Base-by-base conservation (phyloP, 2,888 invertebrate genomes). In the Lordiphosa andalusiaca region DNA sequence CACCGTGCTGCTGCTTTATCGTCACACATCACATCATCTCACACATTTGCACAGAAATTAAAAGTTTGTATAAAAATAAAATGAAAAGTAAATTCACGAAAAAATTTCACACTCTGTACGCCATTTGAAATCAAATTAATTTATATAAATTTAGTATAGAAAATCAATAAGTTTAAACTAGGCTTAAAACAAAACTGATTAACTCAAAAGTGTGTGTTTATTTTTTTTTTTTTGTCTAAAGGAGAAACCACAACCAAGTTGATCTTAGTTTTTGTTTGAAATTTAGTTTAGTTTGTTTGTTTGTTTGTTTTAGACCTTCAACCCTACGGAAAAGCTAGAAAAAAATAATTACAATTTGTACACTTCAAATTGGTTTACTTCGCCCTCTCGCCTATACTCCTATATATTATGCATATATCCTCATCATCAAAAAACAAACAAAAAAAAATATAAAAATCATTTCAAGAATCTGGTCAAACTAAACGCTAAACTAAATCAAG, bases 201-300 rank as follows among this genome's bases (percentile, higher is more conserved):
- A 49, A 35, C 23, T 36, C 51, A 58, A 67, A 46, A 50, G 48
- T n/a, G n/a, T n/a, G 46, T 19, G 19, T 19, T 58, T 48, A 39
- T 21, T 48, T 36, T 60, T 48, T 36, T 60, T 46, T 19, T 12
- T 12, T 50, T 51, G 51, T 63, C 75, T 84, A 84, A 81, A 66
- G 81, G 81, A 88, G 88, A 88, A 54, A 88, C 88, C 89, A 88
- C 89, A 90, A 90, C 90, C 90, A 90, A 88, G 63, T 71, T 49
- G 42, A 53, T 39, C 44, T 47, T 48, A 5, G 42, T 44, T 51
- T 35, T 53, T 57, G 41, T 13, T 44, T 42, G 9, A 39, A 19
- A 42, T 58, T 53, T 39, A 46, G 44, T 36, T 47, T 52, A 52
- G 12, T 39, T 64, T 56, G 42, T 55, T 60, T 42, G 33, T 47